These are phyloP conservation scores for Mus pahari DNA, from an alignment of 2,113 vertebrate genomes.

Conservation along the genomic window DNA sequence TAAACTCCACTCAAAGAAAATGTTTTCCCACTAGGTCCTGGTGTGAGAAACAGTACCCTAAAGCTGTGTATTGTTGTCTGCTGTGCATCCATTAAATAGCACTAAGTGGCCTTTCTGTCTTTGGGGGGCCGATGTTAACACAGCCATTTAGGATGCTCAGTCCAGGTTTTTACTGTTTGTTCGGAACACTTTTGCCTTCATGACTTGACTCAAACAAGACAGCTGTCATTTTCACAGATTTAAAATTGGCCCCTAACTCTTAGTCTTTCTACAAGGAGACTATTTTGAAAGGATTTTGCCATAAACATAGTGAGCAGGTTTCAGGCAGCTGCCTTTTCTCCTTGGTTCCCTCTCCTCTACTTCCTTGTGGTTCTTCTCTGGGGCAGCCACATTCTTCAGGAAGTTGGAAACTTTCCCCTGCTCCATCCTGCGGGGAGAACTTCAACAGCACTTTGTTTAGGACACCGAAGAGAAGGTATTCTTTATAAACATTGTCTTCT, in stretches of 20 bases:
- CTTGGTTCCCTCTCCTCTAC: background rate
- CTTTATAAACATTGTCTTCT: background rate
- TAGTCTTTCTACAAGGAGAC: background rate
- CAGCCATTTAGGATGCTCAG: conserved; percentile 13
- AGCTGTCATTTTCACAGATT: conserved; percentile 44
- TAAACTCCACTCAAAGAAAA: conserved; percentile 24
- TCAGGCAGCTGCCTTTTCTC: background rate
- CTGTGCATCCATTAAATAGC: background rate
- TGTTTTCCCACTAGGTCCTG: conserved; percentile 5
- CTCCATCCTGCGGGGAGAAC: background rate
- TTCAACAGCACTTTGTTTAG: background rate
- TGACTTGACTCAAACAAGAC: conserved; percentile 21
- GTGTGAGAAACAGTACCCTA: conserved; percentile 13
- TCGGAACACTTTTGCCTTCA: conserved; percentile 45
- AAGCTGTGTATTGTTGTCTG: background rate
- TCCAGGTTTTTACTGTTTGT: conserved; percentile 49
- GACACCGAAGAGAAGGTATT: background rate
- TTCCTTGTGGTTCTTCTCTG: background rate
- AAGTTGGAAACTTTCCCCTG: background rate
- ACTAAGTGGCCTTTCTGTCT: conserved; percentile 37
- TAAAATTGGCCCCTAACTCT: conserved; percentile 30
- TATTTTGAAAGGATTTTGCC: background rate
- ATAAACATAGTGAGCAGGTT: background rate
- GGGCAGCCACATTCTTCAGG: background rate
- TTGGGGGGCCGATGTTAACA: conserved; percentile 8